These are phyloP conservation scores for Trichopoda pennipes DNA, from an alignment of 2,888 invertebrate species.

Conservation along the genomic window DNA sequence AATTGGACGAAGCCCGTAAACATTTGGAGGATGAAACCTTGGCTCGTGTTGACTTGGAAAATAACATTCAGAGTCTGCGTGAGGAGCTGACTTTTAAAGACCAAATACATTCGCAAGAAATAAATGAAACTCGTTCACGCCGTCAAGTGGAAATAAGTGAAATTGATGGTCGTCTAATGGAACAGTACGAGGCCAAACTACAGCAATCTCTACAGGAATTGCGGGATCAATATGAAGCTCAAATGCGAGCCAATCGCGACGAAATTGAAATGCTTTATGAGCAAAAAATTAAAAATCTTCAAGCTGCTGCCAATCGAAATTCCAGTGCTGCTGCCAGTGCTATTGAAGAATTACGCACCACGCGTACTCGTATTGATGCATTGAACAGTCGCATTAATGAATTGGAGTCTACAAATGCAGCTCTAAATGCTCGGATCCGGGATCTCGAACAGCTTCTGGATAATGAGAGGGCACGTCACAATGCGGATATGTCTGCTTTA, in stretches of 20 bases:
- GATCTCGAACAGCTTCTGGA: constrained; percentile 92
- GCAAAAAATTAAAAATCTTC: constrained; percentile 87
- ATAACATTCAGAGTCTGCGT: constrained; percentile 92
- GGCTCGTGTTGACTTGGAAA: constrained; percentile 95
- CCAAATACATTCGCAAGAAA: constrained; percentile 91
- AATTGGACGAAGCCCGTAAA: constrained; percentile 90
- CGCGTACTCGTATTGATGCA: constrained; percentile 89
- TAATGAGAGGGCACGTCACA: constrained; percentile 89
- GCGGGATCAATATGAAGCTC: constrained; percentile 94
- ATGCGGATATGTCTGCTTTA: constrained; percentile 87
- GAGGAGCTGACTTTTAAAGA: constrained; percentile 96
- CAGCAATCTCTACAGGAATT: constrained; percentile 94
- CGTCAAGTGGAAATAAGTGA: constrained; percentile 96
- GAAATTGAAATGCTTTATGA: constrained; percentile 89
- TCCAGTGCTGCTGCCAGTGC: constrained; percentile 86
- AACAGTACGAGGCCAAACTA: constrained; percentile 95
- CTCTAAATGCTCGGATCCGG: constrained; percentile 84
- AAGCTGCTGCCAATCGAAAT: constrained; percentile 87
- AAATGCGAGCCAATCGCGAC: constrained; percentile 92
- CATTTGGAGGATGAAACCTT: constrained; percentile 96
- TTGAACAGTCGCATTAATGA: constrained; percentile 88
- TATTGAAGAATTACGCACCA: constrained; percentile 90
- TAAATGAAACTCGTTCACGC: constrained; percentile 92
- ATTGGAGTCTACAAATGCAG: constrained; percentile 87
- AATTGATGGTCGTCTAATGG: constrained; percentile 93